Conservation (phyloP, 2,113 vertebrate genomes). For the Alligator sinensis region DNA sequence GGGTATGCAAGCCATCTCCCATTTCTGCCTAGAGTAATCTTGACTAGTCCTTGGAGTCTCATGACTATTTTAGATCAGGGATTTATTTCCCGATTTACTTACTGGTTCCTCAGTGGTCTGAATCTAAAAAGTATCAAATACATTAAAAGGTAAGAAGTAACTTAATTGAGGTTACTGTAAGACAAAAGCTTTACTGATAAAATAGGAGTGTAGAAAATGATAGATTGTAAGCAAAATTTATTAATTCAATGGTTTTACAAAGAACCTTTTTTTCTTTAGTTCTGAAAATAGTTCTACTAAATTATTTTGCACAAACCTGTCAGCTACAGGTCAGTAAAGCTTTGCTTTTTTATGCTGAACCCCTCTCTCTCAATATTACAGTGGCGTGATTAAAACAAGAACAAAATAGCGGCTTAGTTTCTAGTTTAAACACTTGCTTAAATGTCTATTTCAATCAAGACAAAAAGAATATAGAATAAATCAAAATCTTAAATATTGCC, state of each 20-base stretch:
- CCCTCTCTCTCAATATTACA: not conserved
- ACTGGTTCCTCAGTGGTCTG: not conserved
- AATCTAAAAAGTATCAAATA: not conserved
- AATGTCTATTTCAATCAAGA: not conserved
- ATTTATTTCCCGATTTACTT: not conserved
- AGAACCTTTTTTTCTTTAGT: not conserved
- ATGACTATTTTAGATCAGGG: not conserved
- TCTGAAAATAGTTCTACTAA: not conserved
- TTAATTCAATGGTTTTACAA: no score
- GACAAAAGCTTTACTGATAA: not conserved
- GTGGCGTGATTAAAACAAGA: not conserved
- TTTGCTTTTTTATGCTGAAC: not conserved
- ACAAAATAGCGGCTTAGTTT: not conserved
- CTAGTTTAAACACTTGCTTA: not conserved
- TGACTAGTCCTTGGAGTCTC: not conserved
- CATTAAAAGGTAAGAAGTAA: not conserved
- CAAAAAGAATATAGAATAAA: not conserved
- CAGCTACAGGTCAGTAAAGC: not conserved
- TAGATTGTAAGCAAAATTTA: not conserved
- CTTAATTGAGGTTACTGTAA: not conserved
- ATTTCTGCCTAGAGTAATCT: not conserved
- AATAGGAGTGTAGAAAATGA: not conserved
- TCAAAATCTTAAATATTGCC: not conserved
- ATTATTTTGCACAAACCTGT: not conserved
- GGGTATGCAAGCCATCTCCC: not conserved